Evolutionary conservation across 2,113 vertebrate species (phyloP).

Genomic region (Saguinus midas): DNA sequence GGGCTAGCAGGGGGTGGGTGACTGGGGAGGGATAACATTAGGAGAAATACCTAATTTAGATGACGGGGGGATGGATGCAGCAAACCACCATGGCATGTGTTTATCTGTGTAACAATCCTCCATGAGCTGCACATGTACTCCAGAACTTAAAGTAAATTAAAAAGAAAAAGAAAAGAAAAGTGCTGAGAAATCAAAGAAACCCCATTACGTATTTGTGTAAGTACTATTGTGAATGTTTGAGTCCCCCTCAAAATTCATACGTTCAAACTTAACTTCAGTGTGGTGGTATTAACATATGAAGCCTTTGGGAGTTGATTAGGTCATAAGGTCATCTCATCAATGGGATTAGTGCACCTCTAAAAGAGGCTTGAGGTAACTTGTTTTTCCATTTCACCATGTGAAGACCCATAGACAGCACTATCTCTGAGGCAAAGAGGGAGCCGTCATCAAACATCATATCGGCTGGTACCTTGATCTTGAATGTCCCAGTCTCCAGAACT

Average conservation of each 20-base stretch:
- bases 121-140: no score
- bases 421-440: background rate
- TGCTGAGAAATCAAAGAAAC: background rate
- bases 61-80: no score
- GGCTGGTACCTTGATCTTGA: background rate
- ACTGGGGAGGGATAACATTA: no score
- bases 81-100: no score
- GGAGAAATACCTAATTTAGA: no score
- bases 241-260: background rate
- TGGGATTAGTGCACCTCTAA: background rate
- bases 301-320: background rate
- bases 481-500: background rate
- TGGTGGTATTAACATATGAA: background rate
- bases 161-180: background rate
- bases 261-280: background rate
- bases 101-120: no score
- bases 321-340: background rate
- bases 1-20: no score
- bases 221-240: background rate
- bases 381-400: background rate
- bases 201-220: background rate
- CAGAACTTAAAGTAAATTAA: no score
- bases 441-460: background rate
- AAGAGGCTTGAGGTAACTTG: no score
- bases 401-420: background rate